These are phyloP conservation scores for Trigoniulus corallinus DNA, from an alignment of 1,140 invertebrate genomes.

Conservation along the genomic window DNA sequence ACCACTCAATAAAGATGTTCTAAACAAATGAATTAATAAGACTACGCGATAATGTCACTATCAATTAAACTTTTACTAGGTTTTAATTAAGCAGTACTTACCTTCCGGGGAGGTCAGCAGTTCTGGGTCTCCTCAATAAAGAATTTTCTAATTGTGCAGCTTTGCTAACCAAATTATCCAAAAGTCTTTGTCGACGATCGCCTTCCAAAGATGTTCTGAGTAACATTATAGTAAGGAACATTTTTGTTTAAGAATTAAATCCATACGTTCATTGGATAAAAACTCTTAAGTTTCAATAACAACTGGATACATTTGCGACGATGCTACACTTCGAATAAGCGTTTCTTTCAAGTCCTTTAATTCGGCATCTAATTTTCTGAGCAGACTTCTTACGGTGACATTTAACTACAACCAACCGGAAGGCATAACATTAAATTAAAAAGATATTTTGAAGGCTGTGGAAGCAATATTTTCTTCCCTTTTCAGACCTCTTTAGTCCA, in stretches of 20 bases:
- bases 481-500: no score
- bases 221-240: not conserved
- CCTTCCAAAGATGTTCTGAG: conserved; percentile 28
- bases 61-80: not conserved
- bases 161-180: conserved; percentile 39
- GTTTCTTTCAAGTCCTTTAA: conserved; percentile 19
- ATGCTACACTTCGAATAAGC: conserved; percentile 29
- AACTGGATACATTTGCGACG: conserved; percentile 32
- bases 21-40: not conserved
- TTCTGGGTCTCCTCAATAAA: conserved; percentile 26
- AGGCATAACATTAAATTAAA: no score
- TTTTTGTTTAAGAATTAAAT: not conserved
- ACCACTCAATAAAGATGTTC: not conserved
- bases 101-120: not conserved
- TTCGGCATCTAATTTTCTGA: not conserved
- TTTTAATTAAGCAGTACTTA: not conserved
- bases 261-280: no score
- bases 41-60: not conserved
- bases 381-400: no score
- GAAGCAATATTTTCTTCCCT: no score
- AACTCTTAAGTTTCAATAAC: not conserved
- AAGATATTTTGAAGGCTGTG: no score
- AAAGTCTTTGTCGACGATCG: conserved; percentile 37
- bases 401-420: no score
- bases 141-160: conserved; percentile 35